Base-by-base conservation (phyloP, 2,113 vertebrate genomes). In the Xiphias gladius region DNA sequence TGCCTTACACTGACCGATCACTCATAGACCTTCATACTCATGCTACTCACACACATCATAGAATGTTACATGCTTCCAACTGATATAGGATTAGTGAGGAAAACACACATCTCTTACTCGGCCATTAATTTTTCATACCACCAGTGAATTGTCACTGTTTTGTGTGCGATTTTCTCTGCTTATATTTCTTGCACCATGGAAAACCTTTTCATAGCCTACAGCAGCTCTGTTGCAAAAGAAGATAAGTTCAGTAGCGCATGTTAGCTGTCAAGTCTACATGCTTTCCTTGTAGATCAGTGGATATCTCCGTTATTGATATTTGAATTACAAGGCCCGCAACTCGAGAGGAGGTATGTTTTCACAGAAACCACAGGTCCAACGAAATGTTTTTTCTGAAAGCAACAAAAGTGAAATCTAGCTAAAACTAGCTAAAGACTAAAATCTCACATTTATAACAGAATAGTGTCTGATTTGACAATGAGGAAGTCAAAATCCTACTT, bases 271-370 rank as follows among this genome's bases (percentile, higher is more conserved):
- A n/a, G 52, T 22, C 37, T 41, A 26, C 35, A 46, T 32, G 64
- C 32, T 80, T 72, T 74, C 37, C 66, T 52, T 69, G 59, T 65
- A 39, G 69, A 58, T 74, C 46, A 61, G 19, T 58, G 59, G 57
- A 75, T 52, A 55, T 54, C 65, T 78, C 75, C 5, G 3, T 58
- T 86, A 77, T 86, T 92, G 79, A 69, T 78, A 32, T 85, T 81
- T 88, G 72, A 74, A 73, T 78, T 86, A 84, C 58, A 54, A 46
- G 46, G 55, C 55, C 46, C 28, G 75, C 59, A 84, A 79, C 73
- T 62, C 75, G 59, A 80, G 77, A 70, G 58, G 67, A 71, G 65
- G 70, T 26, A 63, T 91, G 84, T 76, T 84, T 87, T 77, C 32
- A n/a, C 58, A 84, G 72, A 80, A 79, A 83, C 73, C 74, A 58